Evolutionary conservation across 2,888 invertebrate genomes (phyloP).

Genomic region (Aradus depressus): DNA sequence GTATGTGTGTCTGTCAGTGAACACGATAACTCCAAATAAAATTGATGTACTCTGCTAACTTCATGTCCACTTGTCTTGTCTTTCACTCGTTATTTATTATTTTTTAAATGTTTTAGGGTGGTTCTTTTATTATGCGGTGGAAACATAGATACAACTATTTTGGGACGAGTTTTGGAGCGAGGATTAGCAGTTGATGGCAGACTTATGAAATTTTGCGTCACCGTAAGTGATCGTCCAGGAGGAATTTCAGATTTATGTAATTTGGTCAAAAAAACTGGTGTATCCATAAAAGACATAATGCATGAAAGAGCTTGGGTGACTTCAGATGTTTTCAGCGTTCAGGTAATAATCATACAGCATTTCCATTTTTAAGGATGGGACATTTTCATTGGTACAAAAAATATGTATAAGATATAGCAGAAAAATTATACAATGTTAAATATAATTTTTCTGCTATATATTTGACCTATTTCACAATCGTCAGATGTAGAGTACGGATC

Average conservation of each 20-base stretch:
- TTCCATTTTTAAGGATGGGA: background rate
- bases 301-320: constrained; percentile 92
- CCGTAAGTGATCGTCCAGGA: constrained; percentile 75
- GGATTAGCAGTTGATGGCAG: constrained; percentile 80
- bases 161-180: constrained; percentile 77
- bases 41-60: background rate
- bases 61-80: background rate
- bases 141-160: constrained; percentile 83
- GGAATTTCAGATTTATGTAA: constrained; percentile 76
- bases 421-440: too few relatives aligned
- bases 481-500: too few relatives aligned
- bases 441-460: too few relatives aligned
- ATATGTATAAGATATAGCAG: too few relatives aligned
- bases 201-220: constrained; percentile 60
- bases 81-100: too few relatives aligned
- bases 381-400: background rate
- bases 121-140: constrained; percentile 77
- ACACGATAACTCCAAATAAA: background rate
- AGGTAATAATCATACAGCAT: constrained; percentile 37
- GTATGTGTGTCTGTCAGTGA: background rate
- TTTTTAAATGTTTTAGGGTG: constrained; percentile 49
- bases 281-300: constrained; percentile 88
- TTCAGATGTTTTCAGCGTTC: constrained; percentile 73
- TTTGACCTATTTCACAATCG: too few relatives aligned
- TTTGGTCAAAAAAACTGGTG: constrained; percentile 62